phyloP scores from a whole-genome alignment of 2,888 invertebrate species.

The Anorthoa munda region DNA sequence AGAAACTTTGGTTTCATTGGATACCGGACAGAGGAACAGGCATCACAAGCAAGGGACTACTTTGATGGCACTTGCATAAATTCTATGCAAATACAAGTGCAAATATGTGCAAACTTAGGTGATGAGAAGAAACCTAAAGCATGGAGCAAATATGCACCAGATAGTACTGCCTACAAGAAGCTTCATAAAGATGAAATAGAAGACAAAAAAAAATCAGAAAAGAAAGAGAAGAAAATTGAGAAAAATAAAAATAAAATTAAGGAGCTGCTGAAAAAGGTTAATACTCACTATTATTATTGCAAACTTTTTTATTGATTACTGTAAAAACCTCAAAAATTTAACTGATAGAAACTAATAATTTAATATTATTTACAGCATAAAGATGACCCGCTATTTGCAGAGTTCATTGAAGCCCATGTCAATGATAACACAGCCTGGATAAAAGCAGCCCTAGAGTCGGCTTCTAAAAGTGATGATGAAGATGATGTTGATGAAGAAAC shows the following conservation, averaged over 20 bases:
- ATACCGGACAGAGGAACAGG: conserved; percentile 95
- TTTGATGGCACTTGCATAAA: conserved; percentile 97
- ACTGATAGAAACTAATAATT: neutral
- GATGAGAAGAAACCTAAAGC: conserved; percentile 95
- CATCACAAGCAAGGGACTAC: conserved; percentile 93
- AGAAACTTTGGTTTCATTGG: conserved; percentile 98
- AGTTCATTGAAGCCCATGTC: conserved; percentile 96
- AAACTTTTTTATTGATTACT: too few relatives aligned
- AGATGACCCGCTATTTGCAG: conserved; percentile 97
- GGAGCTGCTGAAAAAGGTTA: conserved; percentile 93
- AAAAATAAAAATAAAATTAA: conserved; percentile 91
- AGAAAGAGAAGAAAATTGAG: conserved; percentile 79
- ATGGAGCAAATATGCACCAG: conserved; percentile 97
- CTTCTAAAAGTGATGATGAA: conserved; percentile 79
- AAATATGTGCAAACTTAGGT: conserved; percentile 93
- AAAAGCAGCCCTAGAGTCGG: conserved; percentile 81
- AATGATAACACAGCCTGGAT: conserved; percentile 86
- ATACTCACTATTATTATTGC: neutral
- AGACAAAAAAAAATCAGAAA: conserved; percentile 77
- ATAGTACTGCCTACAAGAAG: conserved; percentile 93
- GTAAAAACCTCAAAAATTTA: neutral
- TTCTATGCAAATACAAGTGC: conserved; percentile 95
- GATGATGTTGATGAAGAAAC: conserved; percentile 75
- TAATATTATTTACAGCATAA: conserved; percentile 91
- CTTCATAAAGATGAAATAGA: conserved; percentile 83